Conservation (phyloP, 1,140 invertebrate genomes). For the Lerema accius region DNA sequence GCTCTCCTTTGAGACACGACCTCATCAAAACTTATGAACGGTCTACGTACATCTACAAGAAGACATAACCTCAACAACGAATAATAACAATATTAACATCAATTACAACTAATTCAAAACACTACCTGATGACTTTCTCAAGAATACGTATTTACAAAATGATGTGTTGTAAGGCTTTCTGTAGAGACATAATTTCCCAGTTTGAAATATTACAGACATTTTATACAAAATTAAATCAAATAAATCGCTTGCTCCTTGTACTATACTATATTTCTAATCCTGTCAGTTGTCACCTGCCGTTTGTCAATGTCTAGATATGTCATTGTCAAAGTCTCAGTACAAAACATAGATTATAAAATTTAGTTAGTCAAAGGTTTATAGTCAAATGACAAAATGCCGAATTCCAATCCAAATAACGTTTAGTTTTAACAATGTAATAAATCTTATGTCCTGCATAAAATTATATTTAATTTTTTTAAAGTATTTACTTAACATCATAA, state of each 20-base stretch:
- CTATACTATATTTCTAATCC: too few species aligned
- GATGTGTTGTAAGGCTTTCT: slow-evolving; percentile 57
- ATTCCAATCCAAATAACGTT: not conserved
- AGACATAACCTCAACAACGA: slow-evolving; percentile 67
- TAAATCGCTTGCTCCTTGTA: too few species aligned
- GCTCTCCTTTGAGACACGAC: slow-evolving; percentile 71
- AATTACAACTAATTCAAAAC: slow-evolving; percentile 9
- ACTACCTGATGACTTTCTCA: slow-evolving; percentile 65
- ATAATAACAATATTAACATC: slow-evolving; percentile 37
- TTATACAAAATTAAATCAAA: slow-evolving; percentile 39
- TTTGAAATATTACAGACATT: slow-evolving; percentile 76
- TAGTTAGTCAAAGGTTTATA: too few species aligned
- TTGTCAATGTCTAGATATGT: too few species aligned
- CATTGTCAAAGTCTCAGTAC: too few species aligned
- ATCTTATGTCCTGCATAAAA: too few species aligned
- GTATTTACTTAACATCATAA: too few species aligned
- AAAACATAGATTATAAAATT: too few species aligned
- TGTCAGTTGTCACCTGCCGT: too few species aligned
- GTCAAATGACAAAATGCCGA: too few species aligned
- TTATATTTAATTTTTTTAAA: too few species aligned
- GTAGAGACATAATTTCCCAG: slow-evolving; percentile 55
- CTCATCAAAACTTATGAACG: slow-evolving; percentile 73
- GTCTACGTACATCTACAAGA: slow-evolving; percentile 68
- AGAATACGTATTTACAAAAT: slow-evolving; percentile 55
- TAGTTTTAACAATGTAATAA: not conserved